phyloP scores from a whole-genome alignment of 2,113 vertebrate species.

The Cichladusa arquata region DNA sequence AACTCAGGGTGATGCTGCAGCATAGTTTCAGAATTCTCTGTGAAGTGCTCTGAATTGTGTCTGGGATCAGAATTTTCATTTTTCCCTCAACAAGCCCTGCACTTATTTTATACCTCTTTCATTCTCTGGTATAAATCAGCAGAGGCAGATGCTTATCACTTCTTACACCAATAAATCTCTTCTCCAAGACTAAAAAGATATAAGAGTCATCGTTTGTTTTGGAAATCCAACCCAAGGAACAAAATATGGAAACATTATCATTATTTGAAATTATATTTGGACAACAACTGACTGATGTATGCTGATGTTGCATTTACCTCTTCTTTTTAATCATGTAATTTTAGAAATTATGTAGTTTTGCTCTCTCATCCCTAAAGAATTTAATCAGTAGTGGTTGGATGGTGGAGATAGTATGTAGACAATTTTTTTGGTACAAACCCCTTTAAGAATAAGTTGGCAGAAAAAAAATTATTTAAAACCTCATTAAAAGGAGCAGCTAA shows the following conservation, averaged over 20 bases:
- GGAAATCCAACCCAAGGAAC: constrained; percentile 61
- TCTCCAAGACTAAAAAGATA: constrained; percentile 56
- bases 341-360: background rate
- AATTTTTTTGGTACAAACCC: constrained; percentile 21
- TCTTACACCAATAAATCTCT: constrained; percentile 66
- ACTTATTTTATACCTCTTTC: constrained; percentile 55
- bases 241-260: constrained; percentile 22
- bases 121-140: constrained; percentile 46
- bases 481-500: constrained; percentile 63
- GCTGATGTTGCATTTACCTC: background rate
- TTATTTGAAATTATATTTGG: constrained; percentile 56
- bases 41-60: constrained; percentile 21
- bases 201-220: constrained; percentile 60
- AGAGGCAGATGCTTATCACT: constrained; percentile 54
- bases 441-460: constrained; percentile 65
- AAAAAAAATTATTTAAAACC: constrained; percentile 65
- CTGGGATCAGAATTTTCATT: constrained; percentile 50
- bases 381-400: background rate
- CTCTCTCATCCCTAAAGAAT: background rate
- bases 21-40: background rate
- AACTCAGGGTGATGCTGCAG: background rate
- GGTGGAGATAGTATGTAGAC: background rate
- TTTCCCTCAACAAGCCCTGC: background rate
- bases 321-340: background rate
- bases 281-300: background rate